These are phyloP conservation scores for Atethmia centrago DNA, from an alignment of 2,888 invertebrate species.

Conservation along the genomic window DNA sequence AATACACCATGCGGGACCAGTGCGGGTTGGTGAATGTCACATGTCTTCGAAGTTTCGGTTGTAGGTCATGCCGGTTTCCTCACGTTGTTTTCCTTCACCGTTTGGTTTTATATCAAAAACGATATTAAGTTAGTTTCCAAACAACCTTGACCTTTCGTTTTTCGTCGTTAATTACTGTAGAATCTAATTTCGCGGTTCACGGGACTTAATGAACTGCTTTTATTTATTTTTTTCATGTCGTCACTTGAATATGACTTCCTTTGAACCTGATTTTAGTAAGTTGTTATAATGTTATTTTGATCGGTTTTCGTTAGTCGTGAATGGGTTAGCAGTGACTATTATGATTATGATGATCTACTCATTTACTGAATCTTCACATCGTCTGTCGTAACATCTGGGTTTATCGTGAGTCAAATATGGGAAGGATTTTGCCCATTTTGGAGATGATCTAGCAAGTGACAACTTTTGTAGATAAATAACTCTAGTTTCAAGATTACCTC, in stretches of 20 bases:
- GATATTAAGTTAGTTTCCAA: slow-evolving; percentile 11
- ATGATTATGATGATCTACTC: background rate
- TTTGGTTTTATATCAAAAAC: background rate
- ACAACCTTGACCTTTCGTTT: slow-evolving; percentile 26
- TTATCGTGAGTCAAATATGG: background rate
- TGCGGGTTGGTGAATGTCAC: background rate
- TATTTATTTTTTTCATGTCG: slow-evolving; percentile 14
- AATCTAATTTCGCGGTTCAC: slow-evolving; percentile 55
- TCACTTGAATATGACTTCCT: slow-evolving; percentile 12
- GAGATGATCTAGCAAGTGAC: background rate
- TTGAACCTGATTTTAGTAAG: slow-evolving; percentile 7
- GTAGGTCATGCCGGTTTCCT: background rate
- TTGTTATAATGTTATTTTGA: slow-evolving; percentile 10
- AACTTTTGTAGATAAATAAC: background rate
- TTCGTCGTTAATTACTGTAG: slow-evolving; percentile 48
- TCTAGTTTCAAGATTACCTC: background rate
- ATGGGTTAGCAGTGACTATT: background rate
- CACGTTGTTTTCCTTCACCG: background rate
- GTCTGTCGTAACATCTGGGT: background rate
- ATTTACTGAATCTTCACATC: background rate
- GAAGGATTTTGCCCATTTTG: background rate
- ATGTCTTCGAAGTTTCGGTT: background rate
- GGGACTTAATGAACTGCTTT: slow-evolving; percentile 23
- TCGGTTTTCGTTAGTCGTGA: slow-evolving; percentile 7
- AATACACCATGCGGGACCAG: too few species aligned